phyloP scores from a whole-genome alignment of 2,797 vertebrate genomes.

The Parauchenoglanis ngamensis region DNA sequence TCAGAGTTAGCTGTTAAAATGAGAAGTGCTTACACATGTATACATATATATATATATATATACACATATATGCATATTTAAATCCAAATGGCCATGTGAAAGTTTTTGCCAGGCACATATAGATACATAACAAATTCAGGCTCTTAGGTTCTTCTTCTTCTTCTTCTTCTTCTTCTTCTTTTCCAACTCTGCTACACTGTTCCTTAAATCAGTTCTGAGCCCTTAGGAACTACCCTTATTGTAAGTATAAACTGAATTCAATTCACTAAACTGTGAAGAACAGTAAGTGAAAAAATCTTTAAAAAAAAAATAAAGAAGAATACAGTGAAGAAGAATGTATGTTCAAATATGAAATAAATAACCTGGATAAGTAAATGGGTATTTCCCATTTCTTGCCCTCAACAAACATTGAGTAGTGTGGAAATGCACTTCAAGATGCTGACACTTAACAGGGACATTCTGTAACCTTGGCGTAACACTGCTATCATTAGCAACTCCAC shows the following conservation, averaged over 20 bases:
- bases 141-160: not conserved
- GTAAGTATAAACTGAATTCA: not conserved
- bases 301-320: not conserved
- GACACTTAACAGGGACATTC: constrained; percentile 37
- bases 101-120: no score
- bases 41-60: no score
- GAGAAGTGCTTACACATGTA: not conserved
- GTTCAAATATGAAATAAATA: not conserved
- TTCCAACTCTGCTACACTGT: not conserved
- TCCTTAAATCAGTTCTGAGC: not conserved
- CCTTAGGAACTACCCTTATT: not conserved
- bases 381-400: not conserved
- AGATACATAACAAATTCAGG: no score
- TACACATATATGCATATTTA: no score
- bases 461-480: constrained; percentile 15
- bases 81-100: no score
- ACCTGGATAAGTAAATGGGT: not conserved
- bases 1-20: no score
- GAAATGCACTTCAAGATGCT: constrained; percentile 2
- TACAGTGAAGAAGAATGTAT: not conserved
- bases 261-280: not conserved
- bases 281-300: not conserved
- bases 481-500: constrained; percentile 26
- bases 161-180: not conserved
- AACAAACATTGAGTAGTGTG: not conserved